Percentiles rank a stretch among this genome's conserved stretches.
Conservation (phyloP, 2,888 invertebrate genomes). For the Acrobasis repandana region DNA sequence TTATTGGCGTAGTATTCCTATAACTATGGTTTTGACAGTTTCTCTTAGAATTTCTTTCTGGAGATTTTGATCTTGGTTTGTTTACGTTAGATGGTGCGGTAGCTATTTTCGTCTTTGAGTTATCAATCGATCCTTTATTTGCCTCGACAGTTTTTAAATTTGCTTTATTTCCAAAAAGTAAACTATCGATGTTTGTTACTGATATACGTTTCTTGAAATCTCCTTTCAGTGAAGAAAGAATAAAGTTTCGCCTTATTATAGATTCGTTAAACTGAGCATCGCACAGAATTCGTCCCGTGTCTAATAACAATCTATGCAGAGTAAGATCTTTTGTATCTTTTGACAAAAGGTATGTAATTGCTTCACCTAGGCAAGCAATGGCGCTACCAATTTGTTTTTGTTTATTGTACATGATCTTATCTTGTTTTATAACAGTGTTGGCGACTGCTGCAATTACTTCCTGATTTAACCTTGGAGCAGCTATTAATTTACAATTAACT, state of each 20-base stretch:
- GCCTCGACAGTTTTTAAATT: not conserved
- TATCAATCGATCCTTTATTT: not conserved
- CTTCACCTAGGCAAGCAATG: constrained; percentile 8
- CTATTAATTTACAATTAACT: constrained; percentile 6
- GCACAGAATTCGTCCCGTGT: not conserved
- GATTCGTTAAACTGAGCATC: constrained; percentile 1
- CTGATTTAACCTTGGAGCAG: constrained; percentile 2
- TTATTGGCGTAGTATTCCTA: not conserved
- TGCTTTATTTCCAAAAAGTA: constrained; percentile 6
- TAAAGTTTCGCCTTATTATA: not conserved
- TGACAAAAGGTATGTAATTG: not conserved
- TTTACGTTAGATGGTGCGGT: not conserved
- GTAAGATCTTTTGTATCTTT: constrained; percentile 1
- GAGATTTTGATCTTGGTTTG: not conserved
- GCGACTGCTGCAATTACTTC: not conserved
- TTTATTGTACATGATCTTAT: constrained; percentile 2
- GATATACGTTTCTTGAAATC: not conserved
- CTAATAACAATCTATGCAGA: not conserved
- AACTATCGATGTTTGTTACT: not conserved
- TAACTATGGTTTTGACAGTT: not conserved
- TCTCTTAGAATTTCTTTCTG: not conserved
- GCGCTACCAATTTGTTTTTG: constrained; percentile 13
- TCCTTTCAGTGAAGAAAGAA: not conserved
- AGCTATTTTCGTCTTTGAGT: not conserved
- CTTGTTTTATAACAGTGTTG: not conserved